Evolutionary conservation across 2,113 vertebrate genomes (phyloP).

Genomic region (Carassius carassius): DNA sequence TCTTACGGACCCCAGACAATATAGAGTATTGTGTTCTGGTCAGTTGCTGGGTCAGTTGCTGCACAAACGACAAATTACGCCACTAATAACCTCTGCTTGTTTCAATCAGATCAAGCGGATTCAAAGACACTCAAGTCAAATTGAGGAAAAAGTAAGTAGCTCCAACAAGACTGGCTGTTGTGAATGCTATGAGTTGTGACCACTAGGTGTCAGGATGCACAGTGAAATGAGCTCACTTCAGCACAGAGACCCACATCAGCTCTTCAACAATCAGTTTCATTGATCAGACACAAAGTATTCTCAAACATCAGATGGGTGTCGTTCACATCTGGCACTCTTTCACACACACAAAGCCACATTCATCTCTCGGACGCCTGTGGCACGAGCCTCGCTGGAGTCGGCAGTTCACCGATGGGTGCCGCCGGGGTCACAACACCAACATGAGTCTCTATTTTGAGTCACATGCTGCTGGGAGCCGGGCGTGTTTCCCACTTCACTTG

Average conservation of each 20-base stretch:
- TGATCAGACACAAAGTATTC: neutral
- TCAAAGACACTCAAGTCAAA: neutral
- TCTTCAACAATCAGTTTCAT: neutral
- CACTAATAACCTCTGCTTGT: too few relatives aligned
- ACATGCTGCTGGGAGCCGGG: neutral
- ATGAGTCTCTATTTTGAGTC: constrained; percentile 17
- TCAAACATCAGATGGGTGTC: neutral
- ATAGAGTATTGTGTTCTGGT: too few relatives aligned
- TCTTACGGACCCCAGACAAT: too few relatives aligned
- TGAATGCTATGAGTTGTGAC: neutral
- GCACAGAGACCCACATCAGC: neutral
- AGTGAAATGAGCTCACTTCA: neutral
- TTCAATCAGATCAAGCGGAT: too few relatives aligned
- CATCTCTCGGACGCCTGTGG: neutral
- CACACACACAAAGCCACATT: constrained; percentile 36
- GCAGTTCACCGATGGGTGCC: neutral
- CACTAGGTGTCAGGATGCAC: constrained; percentile 25
- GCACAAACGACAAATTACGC: too few relatives aligned
- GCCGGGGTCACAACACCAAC: neutral
- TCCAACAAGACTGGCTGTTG: neutral
- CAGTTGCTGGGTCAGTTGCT: too few relatives aligned
- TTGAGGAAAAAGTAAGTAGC: neutral
- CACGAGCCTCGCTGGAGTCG: neutral
- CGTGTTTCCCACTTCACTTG: neutral
- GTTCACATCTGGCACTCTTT: neutral